Base-by-base conservation (phyloP, 2,888 invertebrate genomes). In the Eurois occulta region DNA sequence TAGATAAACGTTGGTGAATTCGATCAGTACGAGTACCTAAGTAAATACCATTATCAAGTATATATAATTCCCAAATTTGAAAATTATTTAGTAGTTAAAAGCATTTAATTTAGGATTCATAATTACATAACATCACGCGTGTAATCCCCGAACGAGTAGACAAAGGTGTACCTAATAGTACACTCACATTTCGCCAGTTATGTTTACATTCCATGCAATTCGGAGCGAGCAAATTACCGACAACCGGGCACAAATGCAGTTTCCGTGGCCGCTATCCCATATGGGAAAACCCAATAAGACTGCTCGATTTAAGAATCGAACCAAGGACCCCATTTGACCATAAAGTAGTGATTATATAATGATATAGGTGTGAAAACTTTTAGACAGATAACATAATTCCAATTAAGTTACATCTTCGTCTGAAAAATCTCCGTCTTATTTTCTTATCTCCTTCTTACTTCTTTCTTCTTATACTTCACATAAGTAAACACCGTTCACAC, bases 401-500 rank as follows among this genome's bases (percentile, higher is more conserved):
- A 18, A 18, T 68, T 60, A 1, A 32, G 7, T 1, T 11, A 38
- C 46, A 0, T 16, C 5, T 38, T 43, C 21, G 1, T 8, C 2
- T 38, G 11, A 55, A 71, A 46, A 65, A 16, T 28, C 32, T 21
- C 16, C 32, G 28, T 65, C 32, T 55, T 85, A 70, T 46, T 41
- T 41, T 41, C 10, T 41, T 11, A 41, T 41, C 41, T 38, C 38
- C 38, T 6, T 38, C 38, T 38, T 38, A 38, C 41, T 41, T 41
- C 41, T 41, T 41, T 10, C 11, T 41, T 41, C 66, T 74, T 32
- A 38, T 3, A 48, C n/a, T 16, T 52, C 52, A 62, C 38, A 68
- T 35, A 75, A 82, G 70, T 72, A 78, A 78, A 83, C 71, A 81
- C 69, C 48, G 38, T 66, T 78, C 77, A 82, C 76, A 80, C n/a